Evolutionary conservation across 2,888 invertebrate genomes (phyloP), one percentile per base, ranked within the genome.

Genomic region (Molorchus minor): DNA sequence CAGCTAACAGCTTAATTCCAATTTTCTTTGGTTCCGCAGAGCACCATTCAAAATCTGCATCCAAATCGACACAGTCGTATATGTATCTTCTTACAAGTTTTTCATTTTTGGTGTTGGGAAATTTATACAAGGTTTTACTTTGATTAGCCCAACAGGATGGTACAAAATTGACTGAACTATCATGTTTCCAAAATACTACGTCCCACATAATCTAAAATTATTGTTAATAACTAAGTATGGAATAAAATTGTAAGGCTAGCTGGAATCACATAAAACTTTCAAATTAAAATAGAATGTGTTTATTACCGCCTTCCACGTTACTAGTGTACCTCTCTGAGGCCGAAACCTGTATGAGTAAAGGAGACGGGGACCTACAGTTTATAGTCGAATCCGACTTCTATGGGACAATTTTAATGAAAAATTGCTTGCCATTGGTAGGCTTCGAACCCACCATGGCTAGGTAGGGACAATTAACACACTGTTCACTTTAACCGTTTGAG

Each of bases 161-260:
- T 35, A 35, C 35, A 35, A 10, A 35, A 35, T 35, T 35, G 1
- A 35, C 35, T 35, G 35, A 35, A 1, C 15, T 15, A 13, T 13
- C 15, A 35, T 35, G 13, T 35, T 35, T 35, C 35, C 35, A 35
- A 35, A 35, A 35, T 12, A 35, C 35, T 5, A 35, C n/a, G n/a
- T 35, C 35, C 35, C 35, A 35, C 35, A 35, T 35, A 35, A 13
- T 35, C 35, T n/a, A 35, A 35, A 35, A 35, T 35, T 35, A 15
- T 13, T n/a, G n/a, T 35, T 35, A 13, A 8, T 35, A 13, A 1
- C 13, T 35, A 10, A 13, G 15, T 35, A 12, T 10, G 15, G 35
- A 35, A 35, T 35, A 13, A 35, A 35, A 35, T 35, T 13, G 35
- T 7, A 35, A 35, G 15, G 3, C 4, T 35, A 3, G 7, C 13